A percentile compares a stretch with the other conserved stretches of the same genome.
phyloP scores from a whole-genome alignment of 2,113 vertebrate genomes.

The Patagioenas fasciata region DNA sequence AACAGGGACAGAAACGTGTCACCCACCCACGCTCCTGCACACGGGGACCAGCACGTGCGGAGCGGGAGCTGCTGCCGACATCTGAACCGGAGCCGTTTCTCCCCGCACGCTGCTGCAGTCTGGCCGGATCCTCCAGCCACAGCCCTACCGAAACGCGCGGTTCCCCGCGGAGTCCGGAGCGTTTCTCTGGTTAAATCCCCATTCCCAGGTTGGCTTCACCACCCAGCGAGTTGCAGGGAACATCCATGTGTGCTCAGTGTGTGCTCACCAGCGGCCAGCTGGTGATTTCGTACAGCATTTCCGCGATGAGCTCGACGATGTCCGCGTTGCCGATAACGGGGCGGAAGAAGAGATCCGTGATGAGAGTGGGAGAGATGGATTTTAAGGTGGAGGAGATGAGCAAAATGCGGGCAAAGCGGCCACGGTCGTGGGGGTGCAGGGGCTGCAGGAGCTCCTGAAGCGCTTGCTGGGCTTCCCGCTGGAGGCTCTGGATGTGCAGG shows the following conservation, averaged over 20 bases:
- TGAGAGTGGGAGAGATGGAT: conserved; percentile 79
- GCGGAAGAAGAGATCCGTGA: conserved; percentile 90
- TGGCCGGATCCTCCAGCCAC: neutral
- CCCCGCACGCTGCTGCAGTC: neutral
- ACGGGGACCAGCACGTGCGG: rapidly evolving
- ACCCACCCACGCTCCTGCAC: rapidly evolving
- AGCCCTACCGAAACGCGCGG: rapidly evolving
- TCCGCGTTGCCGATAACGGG: conserved; percentile 84
- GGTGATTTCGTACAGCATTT: conserved; percentile 81
- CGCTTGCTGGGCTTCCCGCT: conserved; percentile 85
- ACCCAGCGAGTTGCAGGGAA: rapidly evolving
- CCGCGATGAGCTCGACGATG: conserved; percentile 80
- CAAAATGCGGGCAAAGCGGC: conserved; percentile 82
- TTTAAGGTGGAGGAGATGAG: conserved; percentile 81
- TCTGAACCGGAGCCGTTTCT: neutral
- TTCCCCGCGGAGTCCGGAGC: neutral
- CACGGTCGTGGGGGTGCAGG: conserved; percentile 73
- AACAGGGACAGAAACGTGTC: neutral
- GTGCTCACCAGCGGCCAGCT: neutral
- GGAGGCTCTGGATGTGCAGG: conserved; percentile 81
- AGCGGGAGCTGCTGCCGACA: neutral
- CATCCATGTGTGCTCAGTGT: neutral
- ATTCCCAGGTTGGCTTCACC: rapidly evolving
- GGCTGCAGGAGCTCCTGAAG: conserved; percentile 83
- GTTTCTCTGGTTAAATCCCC: rapidly evolving